Base-by-base conservation (phyloP, 2,113 vertebrate species). In the Mixornis gularis region DNA sequence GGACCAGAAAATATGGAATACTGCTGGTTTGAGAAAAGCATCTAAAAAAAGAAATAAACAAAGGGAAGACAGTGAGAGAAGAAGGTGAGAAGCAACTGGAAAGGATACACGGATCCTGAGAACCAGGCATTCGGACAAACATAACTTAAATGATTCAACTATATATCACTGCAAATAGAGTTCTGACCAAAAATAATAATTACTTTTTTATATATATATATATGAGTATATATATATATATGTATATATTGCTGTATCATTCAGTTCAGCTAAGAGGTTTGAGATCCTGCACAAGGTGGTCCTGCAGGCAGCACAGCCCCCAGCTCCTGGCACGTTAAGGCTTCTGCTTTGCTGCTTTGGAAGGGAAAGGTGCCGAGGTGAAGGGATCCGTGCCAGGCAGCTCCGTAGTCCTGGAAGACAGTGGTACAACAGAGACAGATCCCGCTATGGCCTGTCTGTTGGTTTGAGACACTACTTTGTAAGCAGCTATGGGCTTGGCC, bases 331-430 rank as follows among this genome's bases (percentile, higher is more conserved):
- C 78, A 80, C 32, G 6, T 98, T 96, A 99, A 92, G 98, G 98
- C 96, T 99, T 99, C 92, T 98, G 98, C 92, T 98, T 98, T 11
- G 98, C 97, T 3, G 97, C 97, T 97, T 98, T 99, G 66, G 98
- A 96, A 96, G 98, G 98, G 92, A 99, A 99, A 49, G 99, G 99
- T 0, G 99, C 99, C 3, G 98, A 98, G 62, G 99, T 92, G 32
- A 99, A 99, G 3, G 99, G 99, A 89, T 99, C 99, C 1, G 85
- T 71, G 9, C 96, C 12, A 9, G 96, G 96, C 84, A 97, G 95
- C 52, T 99, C 99, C 19, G 96, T 97, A 97, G 98, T 98, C 98
- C 98, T 98, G 73, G 98, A 97, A 79, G 98, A 95, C 73, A 97
- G 96, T 9, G 98, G 94, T n/a, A 95, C 92, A 6, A 98, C 90